Conservation (phyloP, 2,113 vertebrate species). For the Rousettus leschenaultii region DNA sequence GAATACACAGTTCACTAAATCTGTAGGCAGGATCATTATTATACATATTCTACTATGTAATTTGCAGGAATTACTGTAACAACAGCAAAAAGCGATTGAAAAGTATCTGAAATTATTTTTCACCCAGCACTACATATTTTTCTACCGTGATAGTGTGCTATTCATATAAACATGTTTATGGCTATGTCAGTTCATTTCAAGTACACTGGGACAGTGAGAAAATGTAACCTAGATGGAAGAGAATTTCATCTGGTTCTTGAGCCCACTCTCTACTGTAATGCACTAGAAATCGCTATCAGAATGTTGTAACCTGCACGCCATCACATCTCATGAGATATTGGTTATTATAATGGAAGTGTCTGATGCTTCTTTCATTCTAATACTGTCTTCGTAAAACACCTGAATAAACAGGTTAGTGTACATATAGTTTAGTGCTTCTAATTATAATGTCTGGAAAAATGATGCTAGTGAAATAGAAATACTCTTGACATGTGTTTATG, state of each 20-base stretch:
- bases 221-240: conserved; percentile 18
- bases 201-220: not conserved
- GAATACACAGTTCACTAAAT: not conserved
- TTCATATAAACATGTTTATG: conserved; percentile 11
- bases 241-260: conserved; percentile 24
- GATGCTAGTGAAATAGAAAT: not conserved
- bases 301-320: not conserved
- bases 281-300: conserved; percentile 3
- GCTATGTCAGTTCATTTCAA: conserved; percentile 15
- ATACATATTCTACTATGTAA: not conserved
- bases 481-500: not conserved
- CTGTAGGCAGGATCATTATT: not conserved
- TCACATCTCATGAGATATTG: not conserved
- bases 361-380: not conserved
- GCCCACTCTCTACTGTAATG: not conserved
- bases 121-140: not conserved
- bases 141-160: not conserved
- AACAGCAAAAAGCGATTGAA: conserved; percentile 5
- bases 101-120: conserved; percentile 44
- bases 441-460: conserved; percentile 24
- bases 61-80: conserved; percentile 26
- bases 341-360: conserved; percentile 2
- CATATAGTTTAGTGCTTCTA: not conserved
- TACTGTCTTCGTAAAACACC: conserved; percentile 39
- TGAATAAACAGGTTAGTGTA: not conserved